Base-by-base conservation (phyloP, 2,888 invertebrate genomes). In the Sesamia inferens region DNA sequence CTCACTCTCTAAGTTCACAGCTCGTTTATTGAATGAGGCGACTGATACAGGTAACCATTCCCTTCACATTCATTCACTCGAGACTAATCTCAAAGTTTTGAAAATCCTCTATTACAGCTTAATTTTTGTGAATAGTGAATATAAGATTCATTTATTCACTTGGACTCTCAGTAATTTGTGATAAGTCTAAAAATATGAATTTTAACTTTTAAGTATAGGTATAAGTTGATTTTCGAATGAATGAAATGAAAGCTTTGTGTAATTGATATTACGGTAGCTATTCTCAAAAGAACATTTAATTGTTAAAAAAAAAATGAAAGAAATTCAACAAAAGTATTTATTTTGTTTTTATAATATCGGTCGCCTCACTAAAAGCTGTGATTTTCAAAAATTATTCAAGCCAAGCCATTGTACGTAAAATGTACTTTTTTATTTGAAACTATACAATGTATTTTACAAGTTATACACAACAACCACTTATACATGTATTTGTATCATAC, bases 351-450 rank as follows among this genome's bases (percentile, higher is more conserved):
- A 42, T 47, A 19, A n/a, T 39, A 71, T 71, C 48, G 8, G 72
- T 84, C 82, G 82, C 72, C 82, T 82, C 82, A 68, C 65, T 57
- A 31, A 51, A 63, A 48, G 65, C 70, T 81, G 85, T 81, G 76
- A 72, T 72, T 65, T 72, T 72, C 48, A 44, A 67, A 84, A 69
- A 59, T 22, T 51, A 47, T 62, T 58, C 62, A 64, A 71, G 55
- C 31, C 31, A 54, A 68, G 61, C 39, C 63, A 71, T 62, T 68
- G 76, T 84, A 72, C 58, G 71, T 67, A 64, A 31, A 64, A 11
- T 54, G 67, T 76, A 81, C 69, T 8, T 62, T 63, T 72, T 76
- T 76, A 67, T 59, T 75, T 81, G 66, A 59, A 68, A 68, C 24
- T 68, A 76, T 48, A 78, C 59, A 74, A 68, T 70, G 75, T 71